A percentile compares a stretch with the other conserved stretches of the same genome.
Evolutionary conservation across 2,888 invertebrate genomes (phyloP).

Genomic region (Hanleya hanleyi): DNA sequence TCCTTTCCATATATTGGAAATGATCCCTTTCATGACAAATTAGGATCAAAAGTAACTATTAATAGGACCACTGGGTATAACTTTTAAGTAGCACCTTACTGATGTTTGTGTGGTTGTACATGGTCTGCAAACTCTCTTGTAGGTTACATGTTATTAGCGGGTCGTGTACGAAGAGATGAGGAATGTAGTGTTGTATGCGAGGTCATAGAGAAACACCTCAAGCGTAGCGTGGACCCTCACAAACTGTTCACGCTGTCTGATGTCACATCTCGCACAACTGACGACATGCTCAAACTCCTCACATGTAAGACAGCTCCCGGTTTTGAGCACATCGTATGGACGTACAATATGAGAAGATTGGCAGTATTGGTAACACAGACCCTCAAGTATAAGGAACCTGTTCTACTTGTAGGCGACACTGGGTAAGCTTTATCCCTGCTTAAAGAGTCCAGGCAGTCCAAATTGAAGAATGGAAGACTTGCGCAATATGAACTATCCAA

Average conservation of each 20-base stretch:
- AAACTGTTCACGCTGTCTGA: conserved; percentile 79
- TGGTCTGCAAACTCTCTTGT: too few relatives aligned
- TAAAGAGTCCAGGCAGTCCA: too few relatives aligned
- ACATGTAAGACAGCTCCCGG: conserved; percentile 63
- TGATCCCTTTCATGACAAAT: too few relatives aligned
- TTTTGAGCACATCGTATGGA: conserved; percentile 94
- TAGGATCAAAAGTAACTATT: too few relatives aligned
- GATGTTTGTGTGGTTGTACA: too few relatives aligned
- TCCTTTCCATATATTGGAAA: too few relatives aligned
- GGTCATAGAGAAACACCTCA: conserved; percentile 81
- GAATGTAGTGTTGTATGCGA: conserved; percentile 88
- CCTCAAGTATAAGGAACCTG: conserved; percentile 92
- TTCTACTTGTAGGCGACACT: conserved; percentile 96
- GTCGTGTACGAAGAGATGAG: conserved; percentile 88
- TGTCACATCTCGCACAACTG: conserved; percentile 84
- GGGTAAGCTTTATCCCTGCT: conserved; percentile 76
- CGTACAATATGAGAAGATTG: conserved; percentile 87
- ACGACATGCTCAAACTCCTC: conserved; percentile 44
- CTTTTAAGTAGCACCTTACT: too few relatives aligned
- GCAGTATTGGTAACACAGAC: conserved; percentile 82
- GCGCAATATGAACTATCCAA: too few relatives aligned
- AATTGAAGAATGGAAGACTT: too few relatives aligned
- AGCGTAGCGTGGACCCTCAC: conserved; percentile 82
- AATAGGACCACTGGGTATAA: too few relatives aligned
- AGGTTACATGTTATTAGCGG: conserved; percentile 92